Evolutionary conservation across 2,888 invertebrate genomes (phyloP).

Genomic region (Cephus nigrinus): DNA sequence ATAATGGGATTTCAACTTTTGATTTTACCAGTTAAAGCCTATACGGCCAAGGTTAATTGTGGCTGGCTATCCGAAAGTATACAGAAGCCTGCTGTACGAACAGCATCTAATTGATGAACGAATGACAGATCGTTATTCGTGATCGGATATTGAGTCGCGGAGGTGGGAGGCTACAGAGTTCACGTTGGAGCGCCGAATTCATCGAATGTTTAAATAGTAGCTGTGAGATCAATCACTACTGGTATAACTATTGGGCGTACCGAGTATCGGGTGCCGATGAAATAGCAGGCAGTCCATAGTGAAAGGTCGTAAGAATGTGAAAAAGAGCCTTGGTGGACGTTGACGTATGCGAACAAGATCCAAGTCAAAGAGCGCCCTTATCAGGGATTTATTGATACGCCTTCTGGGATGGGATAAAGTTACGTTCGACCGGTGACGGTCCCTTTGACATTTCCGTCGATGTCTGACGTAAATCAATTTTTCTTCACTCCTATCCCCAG

Average conservation of each 20-base stretch:
- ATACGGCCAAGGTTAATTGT: neutral
- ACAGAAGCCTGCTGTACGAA: neutral
- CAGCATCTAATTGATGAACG: neutral
- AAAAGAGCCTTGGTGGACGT: slow-evolving; percentile 16
- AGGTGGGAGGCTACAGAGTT: neutral
- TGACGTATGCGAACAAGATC: slow-evolving; percentile 26
- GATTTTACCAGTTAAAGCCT: neutral
- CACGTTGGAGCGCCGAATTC: neutral
- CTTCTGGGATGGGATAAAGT: slow-evolving; percentile 6
- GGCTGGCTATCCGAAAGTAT: neutral
- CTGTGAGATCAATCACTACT: neutral
- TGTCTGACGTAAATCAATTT: neutral
- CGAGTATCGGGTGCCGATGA: neutral
- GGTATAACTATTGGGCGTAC: neutral
- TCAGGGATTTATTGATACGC: slow-evolving; percentile 20
- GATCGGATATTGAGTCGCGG: neutral
- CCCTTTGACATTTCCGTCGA: neutral
- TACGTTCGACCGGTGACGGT: neutral
- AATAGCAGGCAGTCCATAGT: neutral
- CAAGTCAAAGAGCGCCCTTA: slow-evolving; percentile 10
- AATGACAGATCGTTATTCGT: neutral
- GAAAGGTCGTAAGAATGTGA: slow-evolving; percentile 7
- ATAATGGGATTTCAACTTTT: neutral
- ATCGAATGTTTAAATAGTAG: neutral
- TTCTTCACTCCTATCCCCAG: neutral